These are phyloP conservation scores for Edolisoma coerulescens DNA, from an alignment of 2,113 vertebrate genomes.

Conservation along the genomic window DNA sequence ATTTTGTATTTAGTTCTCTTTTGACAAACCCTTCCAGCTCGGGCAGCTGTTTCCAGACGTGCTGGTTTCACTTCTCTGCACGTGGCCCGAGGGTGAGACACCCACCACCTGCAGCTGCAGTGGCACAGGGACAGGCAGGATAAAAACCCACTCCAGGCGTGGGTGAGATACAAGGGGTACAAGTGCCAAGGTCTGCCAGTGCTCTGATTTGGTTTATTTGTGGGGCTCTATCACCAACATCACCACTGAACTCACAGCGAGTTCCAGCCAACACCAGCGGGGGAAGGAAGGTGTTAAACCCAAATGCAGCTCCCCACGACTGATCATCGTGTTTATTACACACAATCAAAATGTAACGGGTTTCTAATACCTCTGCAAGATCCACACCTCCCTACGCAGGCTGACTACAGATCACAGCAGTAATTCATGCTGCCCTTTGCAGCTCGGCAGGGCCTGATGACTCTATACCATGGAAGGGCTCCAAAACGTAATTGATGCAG, in stretches of 20 bases:
- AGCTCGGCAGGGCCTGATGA: not conserved
- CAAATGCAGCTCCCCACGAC: not conserved
- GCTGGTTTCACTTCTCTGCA: not conserved
- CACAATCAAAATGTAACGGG: not conserved
- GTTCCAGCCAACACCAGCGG: not conserved
- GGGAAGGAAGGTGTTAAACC: not conserved
- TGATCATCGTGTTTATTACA: not conserved
- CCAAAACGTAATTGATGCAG: not conserved
- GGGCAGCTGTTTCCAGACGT: not conserved
- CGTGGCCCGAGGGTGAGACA: not conserved
- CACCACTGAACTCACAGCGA: not conserved
- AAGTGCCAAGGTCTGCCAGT: not conserved
- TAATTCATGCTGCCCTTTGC: not conserved
- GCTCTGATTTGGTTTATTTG: not conserved
- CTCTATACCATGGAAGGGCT: not conserved
- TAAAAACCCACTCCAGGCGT: not conserved
- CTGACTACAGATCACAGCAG: not conserved
- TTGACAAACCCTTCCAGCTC: not conserved
- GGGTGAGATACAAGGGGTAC: accelerated
- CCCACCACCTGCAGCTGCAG: not conserved
- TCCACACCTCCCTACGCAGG: accelerated
- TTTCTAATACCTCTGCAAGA: not conserved
- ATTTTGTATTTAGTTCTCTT: not conserved
- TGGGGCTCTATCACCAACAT: not conserved
- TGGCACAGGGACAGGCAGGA: not conserved